Percentiles rank a stretch among this genome's conserved stretches.
phyloP scores from a whole-genome alignment of 1,140 invertebrate species.

The Proales similis region DNA sequence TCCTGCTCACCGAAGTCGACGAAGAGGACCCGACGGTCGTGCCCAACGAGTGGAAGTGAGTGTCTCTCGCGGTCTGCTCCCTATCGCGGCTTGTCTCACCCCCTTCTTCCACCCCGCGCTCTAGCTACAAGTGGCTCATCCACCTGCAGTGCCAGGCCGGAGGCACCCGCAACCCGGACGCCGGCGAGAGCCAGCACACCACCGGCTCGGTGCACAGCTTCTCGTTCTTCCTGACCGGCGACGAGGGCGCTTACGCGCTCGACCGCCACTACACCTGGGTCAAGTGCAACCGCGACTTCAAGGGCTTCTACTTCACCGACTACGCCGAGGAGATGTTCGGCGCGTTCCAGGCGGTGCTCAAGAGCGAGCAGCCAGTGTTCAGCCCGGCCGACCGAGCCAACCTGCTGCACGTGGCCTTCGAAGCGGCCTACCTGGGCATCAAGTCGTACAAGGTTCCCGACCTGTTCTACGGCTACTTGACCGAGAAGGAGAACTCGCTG shows the following conservation, averaged over 20 bases:
- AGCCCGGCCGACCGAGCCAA: slow-evolving; percentile 17
- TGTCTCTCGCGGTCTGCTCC: not conserved
- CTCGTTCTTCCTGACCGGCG: slow-evolving; percentile 3
- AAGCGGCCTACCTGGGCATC: slow-evolving; percentile 12
- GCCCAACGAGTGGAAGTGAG: not conserved
- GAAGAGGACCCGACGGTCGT: not conserved
- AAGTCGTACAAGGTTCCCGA: slow-evolving; percentile 21
- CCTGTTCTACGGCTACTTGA: slow-evolving; percentile 10
- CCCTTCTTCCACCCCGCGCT: slow-evolving; percentile 43
- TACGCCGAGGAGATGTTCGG: slow-evolving; percentile 20
- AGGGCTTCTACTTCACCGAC: slow-evolving; percentile 31
- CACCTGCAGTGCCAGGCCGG: slow-evolving; percentile 30
- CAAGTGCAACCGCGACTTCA: slow-evolving; percentile 32
- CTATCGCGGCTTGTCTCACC: not conserved
- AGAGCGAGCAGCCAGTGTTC: slow-evolving; percentile 3
- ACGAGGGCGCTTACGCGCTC: not conserved
- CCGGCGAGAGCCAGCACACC: not conserved
- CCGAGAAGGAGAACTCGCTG: not conserved
- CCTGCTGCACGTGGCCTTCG: slow-evolving; percentile 20
- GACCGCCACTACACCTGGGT: slow-evolving; percentile 24
- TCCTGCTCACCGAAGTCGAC: slow-evolving; percentile 16
- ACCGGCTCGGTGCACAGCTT: not conserved
- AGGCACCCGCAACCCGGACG: not conserved
- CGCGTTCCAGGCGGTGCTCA: slow-evolving; percentile 9
- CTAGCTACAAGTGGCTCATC: slow-evolving; percentile 8